Percentiles rank a stretch among this genome's conserved stretches.
Evolutionary conservation across 2,888 invertebrate genomes (phyloP).

Genomic region (Apotomis betuletana): DNA sequence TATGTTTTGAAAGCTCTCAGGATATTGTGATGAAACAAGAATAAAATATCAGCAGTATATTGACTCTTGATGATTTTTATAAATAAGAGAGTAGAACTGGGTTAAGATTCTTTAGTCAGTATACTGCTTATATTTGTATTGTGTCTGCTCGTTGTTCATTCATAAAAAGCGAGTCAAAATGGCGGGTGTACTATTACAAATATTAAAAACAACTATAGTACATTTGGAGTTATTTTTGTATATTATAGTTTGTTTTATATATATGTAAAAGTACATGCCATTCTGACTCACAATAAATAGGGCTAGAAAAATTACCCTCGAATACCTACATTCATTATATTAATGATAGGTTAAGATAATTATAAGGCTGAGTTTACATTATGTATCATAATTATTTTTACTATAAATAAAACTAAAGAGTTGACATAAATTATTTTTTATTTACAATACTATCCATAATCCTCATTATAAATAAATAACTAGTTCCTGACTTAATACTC

Average conservation of each 20-base stretch:
- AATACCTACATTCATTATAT: slow-evolving; percentile 54
- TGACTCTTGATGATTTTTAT: background rate
- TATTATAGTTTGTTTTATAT: no score
- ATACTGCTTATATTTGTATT: slow-evolving; percentile 1
- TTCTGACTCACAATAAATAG: background rate
- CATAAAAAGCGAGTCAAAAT: slow-evolving; percentile 14
- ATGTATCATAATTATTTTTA: slow-evolving; percentile 60
- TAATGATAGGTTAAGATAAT: slow-evolving; percentile 55
- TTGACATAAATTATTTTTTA: slow-evolving; percentile 50
- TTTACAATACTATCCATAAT: slow-evolving; percentile 29
- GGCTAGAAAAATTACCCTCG: slow-evolving; percentile 18
- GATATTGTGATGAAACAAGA: background rate
- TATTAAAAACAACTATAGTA: no score
- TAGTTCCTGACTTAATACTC: background rate
- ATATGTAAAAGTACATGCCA: no score
- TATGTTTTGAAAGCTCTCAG: background rate
- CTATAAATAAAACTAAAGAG: slow-evolving; percentile 58
- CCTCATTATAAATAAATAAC: background rate
- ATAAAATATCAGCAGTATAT: background rate
- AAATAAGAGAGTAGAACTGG: background rate
- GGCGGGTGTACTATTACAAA: no score
- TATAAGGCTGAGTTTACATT: slow-evolving; percentile 67
- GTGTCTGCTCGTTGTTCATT: slow-evolving; percentile 6
- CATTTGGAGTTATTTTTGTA: no score
- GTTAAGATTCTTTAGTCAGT: background rate